Evolutionary conservation across 1,140 invertebrate species (phyloP).

Genomic region (Papilio machaon): DNA sequence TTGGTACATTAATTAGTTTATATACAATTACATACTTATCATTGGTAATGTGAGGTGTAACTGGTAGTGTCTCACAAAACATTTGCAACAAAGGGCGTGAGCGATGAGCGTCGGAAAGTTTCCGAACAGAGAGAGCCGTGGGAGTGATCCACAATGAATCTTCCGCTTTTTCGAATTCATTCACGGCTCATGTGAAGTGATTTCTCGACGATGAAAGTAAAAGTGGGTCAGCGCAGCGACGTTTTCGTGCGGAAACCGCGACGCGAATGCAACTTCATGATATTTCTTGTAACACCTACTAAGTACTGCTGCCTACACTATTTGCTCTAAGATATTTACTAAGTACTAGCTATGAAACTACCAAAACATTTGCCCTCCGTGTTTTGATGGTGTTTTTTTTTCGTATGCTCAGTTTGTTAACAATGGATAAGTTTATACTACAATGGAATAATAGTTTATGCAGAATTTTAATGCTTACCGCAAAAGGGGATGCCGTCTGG

Average conservation of each 20-base stretch:
- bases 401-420: no score
- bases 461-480: conserved; percentile 85
- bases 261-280: conserved; percentile 47
- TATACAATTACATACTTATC: background rate
- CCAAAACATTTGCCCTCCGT: no score
- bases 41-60: background rate
- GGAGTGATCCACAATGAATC: conserved; percentile 67
- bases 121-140: conserved; percentile 68
- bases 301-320: background rate
- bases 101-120: conserved; percentile 53
- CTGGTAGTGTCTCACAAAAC: conserved; percentile 37
- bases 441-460: background rate
- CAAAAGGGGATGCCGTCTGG: conserved; percentile 97
- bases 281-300: conserved; percentile 45
- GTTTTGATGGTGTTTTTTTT: no score
- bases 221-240: conserved; percentile 66
- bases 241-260: conserved; percentile 57
- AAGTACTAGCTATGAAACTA: no score
- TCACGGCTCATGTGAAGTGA: conserved; percentile 72
- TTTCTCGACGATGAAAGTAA: conserved; percentile 76
- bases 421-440: no score
- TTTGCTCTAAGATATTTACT: no score
- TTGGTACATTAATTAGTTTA: background rate
- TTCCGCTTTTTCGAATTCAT: conserved; percentile 71
- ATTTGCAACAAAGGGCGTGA: conserved; percentile 52